Conservation (phyloP, 2,888 invertebrate species). For the Stenodera caucasica region DNA sequence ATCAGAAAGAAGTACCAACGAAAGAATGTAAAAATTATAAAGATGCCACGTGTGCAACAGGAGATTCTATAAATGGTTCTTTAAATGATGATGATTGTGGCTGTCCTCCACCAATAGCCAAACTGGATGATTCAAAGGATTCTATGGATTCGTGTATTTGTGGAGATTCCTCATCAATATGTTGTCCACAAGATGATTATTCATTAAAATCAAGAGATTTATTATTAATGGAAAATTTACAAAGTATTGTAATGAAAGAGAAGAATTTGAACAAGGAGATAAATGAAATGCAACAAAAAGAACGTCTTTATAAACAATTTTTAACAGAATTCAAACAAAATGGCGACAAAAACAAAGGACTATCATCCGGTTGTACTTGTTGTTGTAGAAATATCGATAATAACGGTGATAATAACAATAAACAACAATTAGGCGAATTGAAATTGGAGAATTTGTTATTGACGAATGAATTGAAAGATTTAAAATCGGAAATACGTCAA, state of each 20-base stretch:
- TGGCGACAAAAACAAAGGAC: not conserved
- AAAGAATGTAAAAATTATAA: too few relatives aligned
- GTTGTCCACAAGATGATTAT: too few relatives aligned
- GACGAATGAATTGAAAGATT: slow-evolving; percentile 47
- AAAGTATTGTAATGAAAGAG: slow-evolving; percentile 59
- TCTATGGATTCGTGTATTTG: too few relatives aligned
- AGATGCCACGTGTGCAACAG: too few relatives aligned
- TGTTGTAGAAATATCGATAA: not conserved
- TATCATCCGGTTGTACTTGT: not conserved
- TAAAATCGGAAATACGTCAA: slow-evolving; percentile 49
- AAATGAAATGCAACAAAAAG: slow-evolving; percentile 65
- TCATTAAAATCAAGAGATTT: slow-evolving; percentile 50
- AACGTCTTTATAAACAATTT: slow-evolving; percentile 64
- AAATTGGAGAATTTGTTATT: slow-evolving; percentile 46
- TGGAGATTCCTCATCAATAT: too few relatives aligned
- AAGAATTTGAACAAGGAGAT: slow-evolving; percentile 65
- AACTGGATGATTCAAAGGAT: too few relatives aligned
- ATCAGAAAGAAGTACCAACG: not conserved
- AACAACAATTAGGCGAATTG: slow-evolving; percentile 31
- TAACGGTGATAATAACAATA: not conserved
- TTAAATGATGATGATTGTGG: not conserved
- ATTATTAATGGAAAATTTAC: slow-evolving; percentile 57
- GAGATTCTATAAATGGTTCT: too few relatives aligned
- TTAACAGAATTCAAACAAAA: slow-evolving; percentile 24
- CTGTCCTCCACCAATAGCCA: not conserved